Evolutionary conservation across 1,140 invertebrate species (phyloP), one percentile per base, ranked within the genome.

Genomic region (Cylas formicarius): DNA sequence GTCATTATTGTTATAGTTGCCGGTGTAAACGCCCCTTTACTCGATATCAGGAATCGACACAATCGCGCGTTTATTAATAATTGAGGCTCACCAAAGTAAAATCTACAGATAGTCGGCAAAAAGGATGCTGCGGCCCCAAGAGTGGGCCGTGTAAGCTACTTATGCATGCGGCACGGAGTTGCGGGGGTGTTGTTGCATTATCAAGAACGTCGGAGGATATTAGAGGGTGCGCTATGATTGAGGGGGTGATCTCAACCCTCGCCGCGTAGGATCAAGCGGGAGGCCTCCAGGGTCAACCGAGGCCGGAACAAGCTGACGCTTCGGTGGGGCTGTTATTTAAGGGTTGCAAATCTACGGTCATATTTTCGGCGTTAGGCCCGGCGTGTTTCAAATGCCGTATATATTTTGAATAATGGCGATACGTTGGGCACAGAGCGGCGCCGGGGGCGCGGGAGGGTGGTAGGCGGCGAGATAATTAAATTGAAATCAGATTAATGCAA

Each of bases 181-280:
- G 38, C 26, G 52, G 59, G 58, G 57, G 53, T 55, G 57, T 60
- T 57, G 57, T 57, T 56, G 57, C 58, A 61, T 60, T 61, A 62
- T 61, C 59, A 60, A 59, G 56, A 50, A 61, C 60, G 62, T 65
- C 61, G 52, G 48, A 53, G 60, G 56, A 63, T 63, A 65, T 65
- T 63, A 65, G 62, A 63, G 62, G 62, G 62, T 63, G 61, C 55
- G 58, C 60, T 62, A 65, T 65, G 62, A 65, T 65, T 63, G 56
- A 58, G 57, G 58, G 58, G 58, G 50, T 48, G 53, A 51, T 55
- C 52, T 41, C 46, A 48, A 52, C 42, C 56, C 60, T 55, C 51
- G 46, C 47, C 50, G 37, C 32, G 11, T 44, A 27, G 34, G 49
- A 52, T 55, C 53, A 55, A 52, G 31, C 45, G 28, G 31, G 35